A percentile compares a stretch with the other conserved stretches of the same genome.
These are phyloP conservation scores for Blastobasis adustella DNA, from an alignment of 2,888 invertebrate species.

Conservation along the genomic window DNA sequence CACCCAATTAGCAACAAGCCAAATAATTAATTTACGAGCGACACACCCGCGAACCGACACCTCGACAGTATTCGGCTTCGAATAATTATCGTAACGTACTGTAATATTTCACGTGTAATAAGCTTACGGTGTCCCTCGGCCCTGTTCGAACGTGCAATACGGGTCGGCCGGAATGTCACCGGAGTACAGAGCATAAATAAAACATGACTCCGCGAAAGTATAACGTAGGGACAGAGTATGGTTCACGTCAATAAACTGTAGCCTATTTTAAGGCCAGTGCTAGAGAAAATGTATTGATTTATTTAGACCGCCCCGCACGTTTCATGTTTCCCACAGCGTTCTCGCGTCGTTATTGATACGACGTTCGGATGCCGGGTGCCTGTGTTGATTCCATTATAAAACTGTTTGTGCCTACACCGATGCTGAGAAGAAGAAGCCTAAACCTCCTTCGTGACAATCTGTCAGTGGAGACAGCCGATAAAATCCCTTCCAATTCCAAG, in stretches of 20 bases:
- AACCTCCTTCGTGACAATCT: too few species aligned
- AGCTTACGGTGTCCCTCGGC: not conserved
- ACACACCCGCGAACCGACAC: too few species aligned
- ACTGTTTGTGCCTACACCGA: too few species aligned
- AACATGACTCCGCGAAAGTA: constrained; percentile 4
- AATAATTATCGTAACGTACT: too few species aligned
- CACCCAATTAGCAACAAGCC: too few species aligned
- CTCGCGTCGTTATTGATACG: not conserved
- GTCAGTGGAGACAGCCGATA: too few species aligned
- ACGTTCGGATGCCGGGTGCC: too few species aligned
- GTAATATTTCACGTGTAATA: too few species aligned
- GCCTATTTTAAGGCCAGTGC: constrained; percentile 4
- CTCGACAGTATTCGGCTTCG: not conserved
- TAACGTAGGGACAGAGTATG: not conserved
- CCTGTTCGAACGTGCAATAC: not conserved
- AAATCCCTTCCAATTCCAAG: too few species aligned
- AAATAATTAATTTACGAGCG: too few species aligned
- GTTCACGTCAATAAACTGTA: constrained; percentile 3
- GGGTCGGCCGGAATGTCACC: not conserved
- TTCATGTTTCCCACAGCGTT: not conserved
- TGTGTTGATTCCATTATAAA: too few species aligned
- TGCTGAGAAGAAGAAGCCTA: too few species aligned
- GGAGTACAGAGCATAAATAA: constrained; percentile 5
- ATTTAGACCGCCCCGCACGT: not conserved
- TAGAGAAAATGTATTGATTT: constrained; percentile 5